Base-by-base conservation (phyloP, 2,797 vertebrate species). In the Antrozous pallidus region DNA sequence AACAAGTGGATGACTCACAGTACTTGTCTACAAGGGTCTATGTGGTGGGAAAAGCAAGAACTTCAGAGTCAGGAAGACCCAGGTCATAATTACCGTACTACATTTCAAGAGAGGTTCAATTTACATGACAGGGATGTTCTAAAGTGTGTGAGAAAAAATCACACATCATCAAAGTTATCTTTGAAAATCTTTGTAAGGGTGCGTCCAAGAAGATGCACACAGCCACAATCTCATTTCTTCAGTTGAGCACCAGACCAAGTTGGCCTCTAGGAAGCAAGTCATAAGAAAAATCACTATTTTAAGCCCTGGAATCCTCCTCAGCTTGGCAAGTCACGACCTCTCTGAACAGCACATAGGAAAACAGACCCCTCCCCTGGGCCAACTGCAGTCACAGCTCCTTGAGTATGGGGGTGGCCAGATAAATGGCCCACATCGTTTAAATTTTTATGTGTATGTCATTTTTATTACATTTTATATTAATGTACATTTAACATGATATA, bases 1-100 rank as follows among this genome's bases (percentile, higher is more conserved):
- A 91, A 61, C 56, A 89, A 90, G 75, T 65, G 61, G 88, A n/a
- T 86, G 88, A 95, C 71, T 92, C 96, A 87, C 47, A 88, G 67
- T 40, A 63, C 93, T 95, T 61, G 28, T 61, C 79, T 83, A 45
- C 4, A 67, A 82, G 65, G 73, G 45, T 90, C 77, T 75, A 8
- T 0, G 3, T 47, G 28, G 20, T 31, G 16, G 51, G 49, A 93
- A 94, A 93, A 79, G 31, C 42, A 91, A 93, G 26, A 31, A 82
- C 47, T 83, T 92, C 8, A 12, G 77, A 90, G 82, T 91, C 94
- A 77, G 47, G 86, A 93, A 96, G 93, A 93, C 79, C 74, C 38
- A 47, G 82, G 86, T 92, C 88, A 95, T 36, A 45, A 51, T 36
- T n/a, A 58, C 67, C 51, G 61, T 75, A 82, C 75, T 89, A 12